These are phyloP conservation scores for Pipistrellus nathusii DNA, from an alignment of 2,797 vertebrate genomes.

Conservation along the genomic window DNA sequence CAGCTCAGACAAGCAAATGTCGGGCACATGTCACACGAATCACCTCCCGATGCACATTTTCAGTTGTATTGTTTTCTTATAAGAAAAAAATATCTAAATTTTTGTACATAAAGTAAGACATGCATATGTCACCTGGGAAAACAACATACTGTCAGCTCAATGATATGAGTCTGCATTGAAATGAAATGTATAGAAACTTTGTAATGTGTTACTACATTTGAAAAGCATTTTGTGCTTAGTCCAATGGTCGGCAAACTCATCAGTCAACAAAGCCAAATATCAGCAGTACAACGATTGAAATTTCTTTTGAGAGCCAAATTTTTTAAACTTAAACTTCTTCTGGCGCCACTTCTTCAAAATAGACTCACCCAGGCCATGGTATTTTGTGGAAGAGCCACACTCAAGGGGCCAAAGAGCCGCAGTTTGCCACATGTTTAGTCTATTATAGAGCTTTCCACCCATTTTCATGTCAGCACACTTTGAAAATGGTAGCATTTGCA, in stretches of 20 bases:
- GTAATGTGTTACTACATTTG: not conserved
- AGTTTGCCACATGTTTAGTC: not conserved
- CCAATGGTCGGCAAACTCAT: too few species aligned
- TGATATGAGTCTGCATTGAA: not conserved
- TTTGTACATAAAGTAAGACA: not conserved
- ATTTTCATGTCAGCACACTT: not conserved
- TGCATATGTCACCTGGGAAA: not conserved
- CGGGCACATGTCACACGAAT: not conserved
- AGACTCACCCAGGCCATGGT: too few species aligned
- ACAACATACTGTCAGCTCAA: not conserved
- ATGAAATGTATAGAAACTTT: not conserved
- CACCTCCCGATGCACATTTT: not conserved
- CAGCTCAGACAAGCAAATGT: not conserved
- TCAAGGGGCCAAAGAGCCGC: too few species aligned
- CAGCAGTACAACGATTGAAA: too few species aligned
- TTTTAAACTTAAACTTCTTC: too few species aligned
- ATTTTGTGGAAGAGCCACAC: too few species aligned
- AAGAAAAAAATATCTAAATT: not conserved
- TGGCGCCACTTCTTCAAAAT: too few species aligned
- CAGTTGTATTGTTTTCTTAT: not conserved
- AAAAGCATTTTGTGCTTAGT: not conserved
- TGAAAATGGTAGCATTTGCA: not conserved
- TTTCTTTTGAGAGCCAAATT: too few species aligned
- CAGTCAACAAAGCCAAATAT: too few species aligned
- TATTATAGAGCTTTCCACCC: not conserved